Evolutionary conservation across 1,140 invertebrate species (phyloP).

Genomic region (Xylocopa sonorina): DNA sequence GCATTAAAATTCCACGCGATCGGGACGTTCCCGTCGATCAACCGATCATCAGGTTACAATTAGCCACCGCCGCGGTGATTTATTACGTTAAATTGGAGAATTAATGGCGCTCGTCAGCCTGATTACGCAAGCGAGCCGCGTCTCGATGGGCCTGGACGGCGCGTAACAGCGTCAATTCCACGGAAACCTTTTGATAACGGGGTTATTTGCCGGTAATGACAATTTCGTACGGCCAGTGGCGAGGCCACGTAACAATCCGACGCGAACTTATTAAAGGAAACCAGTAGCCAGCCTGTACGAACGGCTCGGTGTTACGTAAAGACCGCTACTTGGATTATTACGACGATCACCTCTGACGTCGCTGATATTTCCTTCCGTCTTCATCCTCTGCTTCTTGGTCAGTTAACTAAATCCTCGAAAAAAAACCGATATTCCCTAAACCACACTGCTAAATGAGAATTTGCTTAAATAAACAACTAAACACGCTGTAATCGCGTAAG

Average conservation of each 20-base stretch:
- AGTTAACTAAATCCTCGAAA: no score
- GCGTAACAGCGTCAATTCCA: background rate
- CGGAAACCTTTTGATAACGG: constrained; percentile 16
- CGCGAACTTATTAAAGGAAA: constrained; percentile 23
- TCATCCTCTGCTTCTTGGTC: no score
- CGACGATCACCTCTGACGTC: background rate
- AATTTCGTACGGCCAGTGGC: constrained; percentile 25
- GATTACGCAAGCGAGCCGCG: background rate
- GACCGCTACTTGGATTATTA: background rate
- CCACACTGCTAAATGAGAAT: no score
- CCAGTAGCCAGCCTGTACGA: background rate
- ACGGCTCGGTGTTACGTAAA: constrained; percentile 19
- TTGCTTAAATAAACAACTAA: no score
- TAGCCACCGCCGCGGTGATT: background rate
- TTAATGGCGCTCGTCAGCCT: background rate
- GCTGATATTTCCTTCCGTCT: background rate
- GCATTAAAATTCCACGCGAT: background rate
- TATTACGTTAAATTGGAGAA: constrained; percentile 11
- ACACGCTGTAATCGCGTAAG: no score
- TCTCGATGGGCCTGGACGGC: background rate
- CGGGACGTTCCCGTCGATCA: no score
- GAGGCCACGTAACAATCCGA: constrained; percentile 21
- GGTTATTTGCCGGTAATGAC: constrained; percentile 35
- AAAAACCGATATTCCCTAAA: no score
- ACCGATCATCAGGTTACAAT: background rate